Evolutionary conservation across 1,140 invertebrate species (phyloP).

Genomic region (Saxidomus purpurata): DNA sequence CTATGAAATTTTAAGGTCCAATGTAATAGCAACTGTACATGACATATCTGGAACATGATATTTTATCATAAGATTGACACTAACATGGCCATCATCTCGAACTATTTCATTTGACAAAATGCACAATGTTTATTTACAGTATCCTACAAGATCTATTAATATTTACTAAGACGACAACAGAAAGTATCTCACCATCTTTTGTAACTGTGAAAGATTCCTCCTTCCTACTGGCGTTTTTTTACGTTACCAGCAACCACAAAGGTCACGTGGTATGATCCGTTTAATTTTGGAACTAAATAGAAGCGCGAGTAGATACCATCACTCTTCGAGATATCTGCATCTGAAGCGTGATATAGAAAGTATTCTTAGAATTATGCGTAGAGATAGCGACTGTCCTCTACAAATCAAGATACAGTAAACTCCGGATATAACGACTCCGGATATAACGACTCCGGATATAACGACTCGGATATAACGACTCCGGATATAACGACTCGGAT

Average conservation of each 20-base stretch:
- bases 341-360: conserved; percentile 78
- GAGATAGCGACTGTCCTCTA: neutral
- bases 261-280: conserved; percentile 86
- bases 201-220: conserved; percentile 10
- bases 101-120: no score
- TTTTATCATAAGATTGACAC: no score
- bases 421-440: no score
- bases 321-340: conserved; percentile 89
- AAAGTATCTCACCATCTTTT: neutral
- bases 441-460: no score
- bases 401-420: no score
- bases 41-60: neutral
- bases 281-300: conserved; percentile 86
- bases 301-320: conserved; percentile 91
- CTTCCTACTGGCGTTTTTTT: neutral
- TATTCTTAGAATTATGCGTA: no score
- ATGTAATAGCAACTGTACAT: no score
- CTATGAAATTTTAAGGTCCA: no score
- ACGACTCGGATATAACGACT: no score
- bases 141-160: no score
- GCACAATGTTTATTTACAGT: no score
- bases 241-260: conserved; percentile 60
- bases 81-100: neutral
- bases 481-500: no score
- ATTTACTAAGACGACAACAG: neutral